Base-by-base conservation (phyloP, 1,140 invertebrate genomes). In the Diachasmimorpha longicaudata region DNA sequence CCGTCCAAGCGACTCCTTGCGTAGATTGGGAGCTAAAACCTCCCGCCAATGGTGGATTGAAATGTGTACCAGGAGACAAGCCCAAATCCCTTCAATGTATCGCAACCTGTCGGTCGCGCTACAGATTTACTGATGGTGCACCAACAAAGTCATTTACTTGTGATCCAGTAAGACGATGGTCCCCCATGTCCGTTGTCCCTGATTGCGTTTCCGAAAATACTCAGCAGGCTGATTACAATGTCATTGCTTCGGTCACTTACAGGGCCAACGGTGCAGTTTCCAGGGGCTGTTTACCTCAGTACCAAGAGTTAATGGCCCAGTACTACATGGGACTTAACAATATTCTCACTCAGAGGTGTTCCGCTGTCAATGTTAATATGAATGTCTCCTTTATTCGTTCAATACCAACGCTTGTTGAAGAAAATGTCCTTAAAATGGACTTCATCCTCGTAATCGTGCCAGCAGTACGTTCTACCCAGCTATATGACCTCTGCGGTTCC, bases 121-220 rank as follows among this genome's bases (percentile, higher is more conserved):
- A 92, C 83, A 91, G 96, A 83, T 98, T 99, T 83, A 97, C 96
- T 0, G 96, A 98, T 84, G 96, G 96, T 25, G 93, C 95, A 81
- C 92, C 93, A 13, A 91, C 94, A 0, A 98, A 98, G 86, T 94
- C 93, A 8, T 98, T 97, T 84, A 91, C 92, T 19, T 98, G 96
- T 84, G 93, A 95, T 82, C 90, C 91, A 0, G 94, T 94, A 72
- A 92, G 93, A 72, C 89, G 93, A 79, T 98, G 96, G 96, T 90
- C 91, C 9, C 96, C 96, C 10, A 93, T 93, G 4, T 93, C 94
- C 4, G 94, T 97, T 70, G 95, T 98, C 44, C 96, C 97, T 0
- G 96, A 98, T 84, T 98, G 97, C 86, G 96, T 98, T 37, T 96
- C 96, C 10, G 95, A 97, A 92, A 94, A 97, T 87, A 97, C 95